A percentile compares a stretch with the other conserved stretches of the same genome.
Evolutionary conservation across 2,888 invertebrate genomes (phyloP).

Genomic region (Meta bourneti): DNA sequence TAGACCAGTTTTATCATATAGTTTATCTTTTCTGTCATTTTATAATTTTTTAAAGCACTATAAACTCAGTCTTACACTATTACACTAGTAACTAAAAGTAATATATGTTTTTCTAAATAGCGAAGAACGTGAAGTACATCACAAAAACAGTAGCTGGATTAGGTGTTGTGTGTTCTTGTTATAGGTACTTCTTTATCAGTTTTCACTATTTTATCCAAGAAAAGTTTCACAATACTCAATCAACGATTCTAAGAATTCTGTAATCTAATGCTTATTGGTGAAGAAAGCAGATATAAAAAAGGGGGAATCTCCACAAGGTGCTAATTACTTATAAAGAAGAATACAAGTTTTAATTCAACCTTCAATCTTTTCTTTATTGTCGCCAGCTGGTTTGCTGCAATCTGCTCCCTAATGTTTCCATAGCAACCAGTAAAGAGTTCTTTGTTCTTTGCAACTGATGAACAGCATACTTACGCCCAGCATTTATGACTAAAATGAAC

Average conservation of each 20-base stretch:
- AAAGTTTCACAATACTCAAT: too few relatives aligned
- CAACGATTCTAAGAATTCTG: neutral
- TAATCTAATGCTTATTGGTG: conserved; percentile 34
- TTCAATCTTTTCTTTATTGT: conserved; percentile 63
- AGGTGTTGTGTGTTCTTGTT: too few relatives aligned
- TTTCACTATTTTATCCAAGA: too few relatives aligned
- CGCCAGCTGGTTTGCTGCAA: conserved; percentile 67
- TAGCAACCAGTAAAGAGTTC: conserved; percentile 45
- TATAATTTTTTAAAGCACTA: too few relatives aligned
- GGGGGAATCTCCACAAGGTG: neutral
- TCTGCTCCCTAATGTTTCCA: conserved; percentile 62
- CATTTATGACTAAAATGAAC: conserved; percentile 35
- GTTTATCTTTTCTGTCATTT: too few relatives aligned
- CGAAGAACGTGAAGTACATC: too few relatives aligned
- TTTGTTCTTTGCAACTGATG: conserved; percentile 59
- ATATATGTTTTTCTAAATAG: too few relatives aligned
- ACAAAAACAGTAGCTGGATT: too few relatives aligned
- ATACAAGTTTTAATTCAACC: conserved; percentile 55
- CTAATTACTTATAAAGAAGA: conserved; percentile 30
- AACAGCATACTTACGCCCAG: conserved; percentile 26
- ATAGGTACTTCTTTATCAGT: too few relatives aligned
- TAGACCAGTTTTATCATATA: too few relatives aligned
- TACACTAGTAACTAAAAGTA: too few relatives aligned
- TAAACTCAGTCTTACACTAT: too few relatives aligned
- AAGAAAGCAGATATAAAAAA: conserved; percentile 2